phyloP scores from a whole-genome alignment of 92 coral and sea anemone genomes.

The Epizoanthus illoricatus region DNA sequence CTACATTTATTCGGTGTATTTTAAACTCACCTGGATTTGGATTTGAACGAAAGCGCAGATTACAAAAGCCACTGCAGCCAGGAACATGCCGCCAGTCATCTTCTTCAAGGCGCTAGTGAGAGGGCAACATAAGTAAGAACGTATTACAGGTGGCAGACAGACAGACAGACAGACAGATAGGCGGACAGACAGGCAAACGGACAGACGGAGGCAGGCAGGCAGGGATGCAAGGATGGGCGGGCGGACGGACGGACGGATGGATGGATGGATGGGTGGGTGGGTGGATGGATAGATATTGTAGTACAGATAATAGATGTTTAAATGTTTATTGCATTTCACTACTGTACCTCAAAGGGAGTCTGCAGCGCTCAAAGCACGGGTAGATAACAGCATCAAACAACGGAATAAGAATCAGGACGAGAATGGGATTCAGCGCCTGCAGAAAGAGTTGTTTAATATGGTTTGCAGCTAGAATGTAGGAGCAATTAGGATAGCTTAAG shows the following conservation, averaged over 20 bases:
- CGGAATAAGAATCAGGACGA: conserved; percentile 81
- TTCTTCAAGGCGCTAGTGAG: conserved; percentile 65
- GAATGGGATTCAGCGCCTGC: conserved; percentile 87
- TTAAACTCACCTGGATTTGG: conserved; percentile 65
- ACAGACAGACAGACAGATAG: neutral
- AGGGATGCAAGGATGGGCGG: neutral
- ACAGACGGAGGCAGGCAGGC: neutral
- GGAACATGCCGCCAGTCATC: conserved; percentile 81
- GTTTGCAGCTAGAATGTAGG: neutral
- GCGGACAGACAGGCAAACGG: too few relatives aligned
- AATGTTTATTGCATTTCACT: neutral
- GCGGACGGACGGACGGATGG: neutral
- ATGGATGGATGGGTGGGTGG: neutral
- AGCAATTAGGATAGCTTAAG: neutral
- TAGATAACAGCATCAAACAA: conserved; percentile 79
- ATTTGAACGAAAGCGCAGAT: conserved; percentile 84
- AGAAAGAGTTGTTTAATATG: neutral
- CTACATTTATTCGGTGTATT: neutral
- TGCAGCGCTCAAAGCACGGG: conserved; percentile 85
- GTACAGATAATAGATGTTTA: too few relatives aligned
- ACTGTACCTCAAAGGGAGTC: conserved; percentile 65
- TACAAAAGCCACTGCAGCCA: conserved; percentile 73
- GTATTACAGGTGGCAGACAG: neutral
- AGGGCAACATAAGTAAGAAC: neutral
- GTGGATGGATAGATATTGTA: neutral